Conservation (phyloP, 2,113 vertebrate species). For the Panurus biarmicus region DNA sequence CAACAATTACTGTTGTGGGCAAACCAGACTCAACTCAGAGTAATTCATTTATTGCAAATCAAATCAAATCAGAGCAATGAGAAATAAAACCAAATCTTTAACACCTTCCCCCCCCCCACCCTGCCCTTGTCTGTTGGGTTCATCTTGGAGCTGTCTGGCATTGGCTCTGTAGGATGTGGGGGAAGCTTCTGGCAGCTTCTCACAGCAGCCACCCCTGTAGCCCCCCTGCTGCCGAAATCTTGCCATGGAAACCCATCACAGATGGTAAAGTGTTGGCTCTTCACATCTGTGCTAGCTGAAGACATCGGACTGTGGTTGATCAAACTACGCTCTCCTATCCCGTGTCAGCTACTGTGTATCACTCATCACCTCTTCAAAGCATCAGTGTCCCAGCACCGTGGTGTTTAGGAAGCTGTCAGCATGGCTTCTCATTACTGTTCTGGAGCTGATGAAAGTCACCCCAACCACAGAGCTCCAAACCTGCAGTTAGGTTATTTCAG, state of each 20-base stretch:
- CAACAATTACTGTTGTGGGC: background rate
- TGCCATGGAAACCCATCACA: background rate
- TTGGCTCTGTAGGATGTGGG: accelerated
- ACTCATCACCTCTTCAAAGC: background rate
- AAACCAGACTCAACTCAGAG: background rate
- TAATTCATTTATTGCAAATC: background rate
- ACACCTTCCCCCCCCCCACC: background rate
- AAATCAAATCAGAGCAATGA: background rate
- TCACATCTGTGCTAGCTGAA: background rate
- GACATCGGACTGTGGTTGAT: background rate
- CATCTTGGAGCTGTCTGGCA: accelerated
- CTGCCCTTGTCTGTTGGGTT: accelerated
- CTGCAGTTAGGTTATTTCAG: background rate
- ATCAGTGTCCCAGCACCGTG: background rate
- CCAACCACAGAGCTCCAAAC: background rate
- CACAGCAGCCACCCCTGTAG: background rate
- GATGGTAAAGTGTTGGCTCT: background rate
- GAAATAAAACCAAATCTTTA: background rate
- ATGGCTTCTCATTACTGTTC: background rate
- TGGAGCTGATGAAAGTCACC: background rate
- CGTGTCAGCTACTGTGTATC: background rate
- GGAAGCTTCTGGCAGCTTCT: background rate
- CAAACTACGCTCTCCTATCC: background rate
- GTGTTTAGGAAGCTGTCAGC: background rate
- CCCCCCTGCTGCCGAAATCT: background rate